Evolutionary conservation across 2,888 invertebrate genomes (phyloP).

Genomic region (Chironomus riparius): DNA sequence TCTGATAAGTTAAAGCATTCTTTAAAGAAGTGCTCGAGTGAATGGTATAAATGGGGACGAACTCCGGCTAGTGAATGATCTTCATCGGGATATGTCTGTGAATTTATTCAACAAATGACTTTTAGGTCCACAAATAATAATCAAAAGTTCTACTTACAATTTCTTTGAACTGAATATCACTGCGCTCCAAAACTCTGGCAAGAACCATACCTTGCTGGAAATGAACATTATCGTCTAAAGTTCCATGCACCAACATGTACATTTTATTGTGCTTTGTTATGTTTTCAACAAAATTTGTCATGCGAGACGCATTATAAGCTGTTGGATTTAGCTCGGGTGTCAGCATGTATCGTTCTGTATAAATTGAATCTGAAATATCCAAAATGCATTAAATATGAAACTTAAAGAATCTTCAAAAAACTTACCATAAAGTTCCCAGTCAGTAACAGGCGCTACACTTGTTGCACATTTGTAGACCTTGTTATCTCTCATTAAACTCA

Average conservation of each 20-base stretch:
- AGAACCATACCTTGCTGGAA: conserved; percentile 94
- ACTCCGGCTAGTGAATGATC: conserved; percentile 78
- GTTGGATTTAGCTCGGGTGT: conserved; percentile 64
- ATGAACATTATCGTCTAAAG: conserved; percentile 92
- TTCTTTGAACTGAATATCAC: conserved; percentile 82
- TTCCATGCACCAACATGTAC: conserved; percentile 89
- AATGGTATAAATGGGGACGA: conserved; percentile 80
- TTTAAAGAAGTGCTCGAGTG: conserved; percentile 71
- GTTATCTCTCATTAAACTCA: conserved; percentile 71
- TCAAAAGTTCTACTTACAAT: conserved; percentile 54
- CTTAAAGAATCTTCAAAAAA: no score
- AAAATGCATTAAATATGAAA: no score
- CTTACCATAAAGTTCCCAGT: conserved; percentile 26
- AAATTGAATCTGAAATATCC: conserved; percentile 60
- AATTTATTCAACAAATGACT: no score
- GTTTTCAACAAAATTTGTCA: conserved; percentile 58
- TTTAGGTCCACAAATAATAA: no score
- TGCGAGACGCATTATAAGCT: conserved; percentile 67
- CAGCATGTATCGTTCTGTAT: conserved; percentile 96
- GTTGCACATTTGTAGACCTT: conserved; percentile 85
- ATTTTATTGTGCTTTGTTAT: conserved; percentile 55
- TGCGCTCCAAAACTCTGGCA: conserved; percentile 72
- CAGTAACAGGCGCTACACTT: conserved; percentile 69
- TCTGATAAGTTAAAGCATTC: conserved; percentile 35
- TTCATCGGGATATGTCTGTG: conserved; percentile 88